Base-by-base conservation (phyloP, 2,888 invertebrate genomes). In the Ormyrus nitidulus region DNA sequence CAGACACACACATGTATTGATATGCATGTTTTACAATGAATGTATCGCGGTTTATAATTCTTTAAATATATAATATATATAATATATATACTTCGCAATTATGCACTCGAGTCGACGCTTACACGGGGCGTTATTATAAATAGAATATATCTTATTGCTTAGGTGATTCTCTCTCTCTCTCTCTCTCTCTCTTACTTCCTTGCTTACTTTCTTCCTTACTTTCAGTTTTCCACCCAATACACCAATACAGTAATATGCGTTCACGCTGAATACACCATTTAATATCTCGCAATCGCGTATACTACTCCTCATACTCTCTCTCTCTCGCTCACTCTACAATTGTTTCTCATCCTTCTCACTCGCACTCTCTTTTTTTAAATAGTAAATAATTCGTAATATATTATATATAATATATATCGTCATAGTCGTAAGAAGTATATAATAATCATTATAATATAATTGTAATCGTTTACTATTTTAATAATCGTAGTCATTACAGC, bases 1-100 rank as follows among this genome's bases (percentile, higher is more conserved):
- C 89, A 89, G 88, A 89, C 90, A 88, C 89, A 89, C 89, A 86
- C 86, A 88, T 84, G 77, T 77, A 72, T 83, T 88, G 89, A 89
- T 90, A 90, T 90, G 90, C 87, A 89, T 89, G 89, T 89, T 87
- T 88, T 86, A 86, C 82, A 82, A 82, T 82, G 77, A 82, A 82
- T 82, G 66, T 76, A 82, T 76, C 80, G 80, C 80, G 66, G 72
- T 79, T 82, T 82, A 82, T 82, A 80, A 80, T 82, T 75, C 49
- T 82, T 78, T 81, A 62, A 75, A 79, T 78, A 79, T 82, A 82
- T 81, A 82, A 80, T 80, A 82, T 82, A 82, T 80, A 80, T 75
- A 77, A 72, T 77, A 81, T 82, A 81, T 82, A 77, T 82, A 75
- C 82, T 77, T 82, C 72, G 82, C 82, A 82, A 82, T 80, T 80